These are phyloP conservation scores for Anguilla japonica DNA, from an alignment of 2,113 vertebrate genomes.

Conservation along the genomic window DNA sequence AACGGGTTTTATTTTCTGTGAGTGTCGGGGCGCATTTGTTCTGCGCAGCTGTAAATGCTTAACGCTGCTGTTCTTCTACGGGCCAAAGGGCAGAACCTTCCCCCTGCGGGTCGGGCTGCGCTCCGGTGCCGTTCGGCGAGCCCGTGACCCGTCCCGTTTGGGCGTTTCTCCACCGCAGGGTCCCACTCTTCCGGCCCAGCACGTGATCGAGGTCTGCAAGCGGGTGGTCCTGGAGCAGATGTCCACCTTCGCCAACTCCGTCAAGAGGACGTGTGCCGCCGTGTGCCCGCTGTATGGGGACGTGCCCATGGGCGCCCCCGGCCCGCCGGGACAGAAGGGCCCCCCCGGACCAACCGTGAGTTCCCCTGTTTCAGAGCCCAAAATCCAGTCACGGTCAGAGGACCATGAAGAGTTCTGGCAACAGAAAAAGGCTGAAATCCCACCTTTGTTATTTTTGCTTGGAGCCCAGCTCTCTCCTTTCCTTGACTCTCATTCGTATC, in stretches of 20 bases:
- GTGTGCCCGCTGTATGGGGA: slow-evolving; percentile 75
- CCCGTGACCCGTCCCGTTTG: neutral
- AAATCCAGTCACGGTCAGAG: neutral
- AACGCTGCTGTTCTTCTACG: slow-evolving; percentile 43
- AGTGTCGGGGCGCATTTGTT: slow-evolving; percentile 53
- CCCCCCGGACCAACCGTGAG: slow-evolving; percentile 65
- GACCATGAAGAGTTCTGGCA: neutral
- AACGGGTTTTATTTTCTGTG: slow-evolving; percentile 49
- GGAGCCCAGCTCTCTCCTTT: no score
- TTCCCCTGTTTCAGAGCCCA: slow-evolving; percentile 17
- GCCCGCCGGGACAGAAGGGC: slow-evolving; percentile 62
- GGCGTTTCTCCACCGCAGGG: slow-evolving; percentile 51
- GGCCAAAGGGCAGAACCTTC: slow-evolving; percentile 42
- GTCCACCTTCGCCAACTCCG: slow-evolving; percentile 71
- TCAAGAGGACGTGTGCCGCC: slow-evolving; percentile 68
- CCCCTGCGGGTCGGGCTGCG: slow-evolving; percentile 18
- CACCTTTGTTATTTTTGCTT: neutral
- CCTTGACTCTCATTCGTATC: no score
- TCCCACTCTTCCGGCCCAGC: slow-evolving; percentile 62
- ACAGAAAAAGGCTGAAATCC: neutral
- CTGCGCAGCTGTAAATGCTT: slow-evolving; percentile 57
- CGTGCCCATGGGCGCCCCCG: slow-evolving; percentile 63
- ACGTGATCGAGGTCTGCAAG: slow-evolving; percentile 72
- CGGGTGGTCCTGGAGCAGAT: slow-evolving; percentile 73
- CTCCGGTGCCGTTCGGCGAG: neutral